phyloP scores from a whole-genome alignment of 2,888 invertebrate species.

The Aporophyla nigra region DNA sequence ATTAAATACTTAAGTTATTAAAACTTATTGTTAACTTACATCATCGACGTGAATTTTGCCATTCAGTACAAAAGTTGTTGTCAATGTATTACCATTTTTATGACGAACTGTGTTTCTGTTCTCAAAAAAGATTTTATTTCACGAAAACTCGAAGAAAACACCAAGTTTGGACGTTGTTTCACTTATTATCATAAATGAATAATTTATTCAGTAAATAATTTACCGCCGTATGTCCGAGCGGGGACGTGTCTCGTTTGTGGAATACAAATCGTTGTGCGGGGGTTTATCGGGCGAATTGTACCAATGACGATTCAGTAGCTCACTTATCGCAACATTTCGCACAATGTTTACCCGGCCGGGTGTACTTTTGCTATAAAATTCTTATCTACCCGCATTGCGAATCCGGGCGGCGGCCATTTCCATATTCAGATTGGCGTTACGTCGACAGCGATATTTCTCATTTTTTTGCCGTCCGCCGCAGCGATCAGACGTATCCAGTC shows the following conservation, averaged over 20 bases:
- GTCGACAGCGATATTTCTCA: conserved; percentile 68
- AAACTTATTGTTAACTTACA: conserved; percentile 33
- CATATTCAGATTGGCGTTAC: conserved; percentile 86
- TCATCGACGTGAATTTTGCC: conserved; percentile 12
- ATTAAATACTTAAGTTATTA: conserved; percentile 44
- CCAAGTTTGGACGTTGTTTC: conserved; percentile 69
- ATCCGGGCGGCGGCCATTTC: conserved; percentile 83
- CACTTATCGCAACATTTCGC: conserved; percentile 79
- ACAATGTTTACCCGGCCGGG: conserved; percentile 76
- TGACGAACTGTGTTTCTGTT: conserved; percentile 13
- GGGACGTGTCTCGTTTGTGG: conserved; percentile 49
- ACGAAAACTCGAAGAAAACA: conserved; percentile 60
- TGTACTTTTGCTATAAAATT: conserved; percentile 83
- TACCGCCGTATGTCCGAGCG: conserved; percentile 54
- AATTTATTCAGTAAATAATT: conserved; percentile 63
- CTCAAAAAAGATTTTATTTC: conserved; percentile 24
- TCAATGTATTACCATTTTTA: conserved; percentile 36
- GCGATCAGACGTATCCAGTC: conserved; percentile 72
- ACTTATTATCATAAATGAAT: conserved; percentile 79
- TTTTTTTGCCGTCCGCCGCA: conserved; percentile 69
- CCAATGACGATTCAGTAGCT: conserved; percentile 67
- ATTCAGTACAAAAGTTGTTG: conserved; percentile 20
- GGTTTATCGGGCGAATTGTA: conserved; percentile 53
- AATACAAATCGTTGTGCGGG: conserved; percentile 41
- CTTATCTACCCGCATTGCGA: conserved; percentile 88